Base-by-base conservation (phyloP, 2,797 vertebrate species). In the Takifugu ocellatus region DNA sequence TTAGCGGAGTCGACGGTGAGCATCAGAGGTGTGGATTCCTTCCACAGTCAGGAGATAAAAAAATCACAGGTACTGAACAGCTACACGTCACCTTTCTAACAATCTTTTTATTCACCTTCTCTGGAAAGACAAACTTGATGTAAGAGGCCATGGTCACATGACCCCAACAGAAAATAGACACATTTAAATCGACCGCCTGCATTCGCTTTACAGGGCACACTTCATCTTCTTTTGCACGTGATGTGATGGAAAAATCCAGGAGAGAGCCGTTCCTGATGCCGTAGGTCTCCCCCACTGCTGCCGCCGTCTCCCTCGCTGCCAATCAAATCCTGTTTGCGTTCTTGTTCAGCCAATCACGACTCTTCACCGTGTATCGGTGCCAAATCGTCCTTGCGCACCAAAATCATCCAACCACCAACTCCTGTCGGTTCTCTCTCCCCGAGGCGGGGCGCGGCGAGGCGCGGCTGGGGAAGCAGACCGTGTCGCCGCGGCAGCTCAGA, bases 251-350 rank as follows among this genome's bases (percentile, higher is more conserved):
- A 68, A 72, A 65, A 36, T 27, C 53, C 61, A 49, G 17, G 47
- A 49, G 54, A 60, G 62, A 60, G 64, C 59, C 61, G 61, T 60
- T 60, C 70, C 62, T 1, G 31, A 49, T 47, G 74, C 60, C 11
- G 73, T 29, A 45, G 51, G 70, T 61, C 58, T 42, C 54, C 31
- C 26, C 1, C 46, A 66, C 54, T 25, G 25, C 54, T 63, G 45
- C 51, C 49, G 54, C 16, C 24, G 52, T 64, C 54, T 27, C 54
- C 66, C 56, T 61, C 49, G 14, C 59, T 55, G 50, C 63, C 82
- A 84, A 84, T 83, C 66, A 78, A 77, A 81, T 68, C 49, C 53
- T 62, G 72, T 76, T 78, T 64, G 75, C 68, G 66, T 66, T 77
- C 66, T 63, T 66, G 59, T 70, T 71, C 25, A 33, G 42, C 76